phyloP scores from a whole-genome alignment of 1,140 invertebrate species.

The Hetaerina americana region DNA sequence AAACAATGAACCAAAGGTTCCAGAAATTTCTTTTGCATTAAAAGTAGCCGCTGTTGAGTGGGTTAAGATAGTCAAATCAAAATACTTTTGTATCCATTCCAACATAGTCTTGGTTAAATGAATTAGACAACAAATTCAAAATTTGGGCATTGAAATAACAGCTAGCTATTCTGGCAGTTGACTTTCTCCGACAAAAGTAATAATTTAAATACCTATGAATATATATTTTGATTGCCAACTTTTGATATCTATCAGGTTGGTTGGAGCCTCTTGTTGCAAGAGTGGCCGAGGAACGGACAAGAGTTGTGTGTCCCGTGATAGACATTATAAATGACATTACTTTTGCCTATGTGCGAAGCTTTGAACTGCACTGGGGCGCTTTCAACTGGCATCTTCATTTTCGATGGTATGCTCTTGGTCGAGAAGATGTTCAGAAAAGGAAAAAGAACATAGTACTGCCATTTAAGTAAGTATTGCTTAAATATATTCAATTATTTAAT shows the following conservation, averaged over 20 bases:
- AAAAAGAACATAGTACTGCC: constrained; percentile 53
- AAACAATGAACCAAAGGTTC: too few species aligned
- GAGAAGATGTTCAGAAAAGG: constrained; percentile 40
- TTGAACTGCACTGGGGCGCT: constrained; percentile 90
- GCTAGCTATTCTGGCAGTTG: too few species aligned
- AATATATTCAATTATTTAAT: not conserved
- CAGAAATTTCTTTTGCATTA: too few species aligned
- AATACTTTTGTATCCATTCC: too few species aligned
- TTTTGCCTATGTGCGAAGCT: constrained; percentile 77
- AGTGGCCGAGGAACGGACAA: constrained; percentile 53
- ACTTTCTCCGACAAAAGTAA: too few species aligned
- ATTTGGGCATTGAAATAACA: too few species aligned
- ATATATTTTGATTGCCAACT: too few species aligned
- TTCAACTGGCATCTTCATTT: constrained; percentile 97
- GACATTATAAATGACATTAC: constrained; percentile 91
- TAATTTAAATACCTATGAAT: too few species aligned
- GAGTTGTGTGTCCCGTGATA: constrained; percentile 87
- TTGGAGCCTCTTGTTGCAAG: constrained; percentile 70
- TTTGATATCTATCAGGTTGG: constrained; percentile 50
- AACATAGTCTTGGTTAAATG: too few species aligned
- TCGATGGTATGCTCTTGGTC: constrained; percentile 54
- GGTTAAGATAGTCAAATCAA: too few species aligned
- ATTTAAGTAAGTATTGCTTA: constrained; percentile 38
- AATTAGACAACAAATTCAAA: too few species aligned
- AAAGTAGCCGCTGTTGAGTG: too few species aligned